Conservation (phyloP, 2,797 vertebrate species). For the Propithecus deckenii region DNA sequence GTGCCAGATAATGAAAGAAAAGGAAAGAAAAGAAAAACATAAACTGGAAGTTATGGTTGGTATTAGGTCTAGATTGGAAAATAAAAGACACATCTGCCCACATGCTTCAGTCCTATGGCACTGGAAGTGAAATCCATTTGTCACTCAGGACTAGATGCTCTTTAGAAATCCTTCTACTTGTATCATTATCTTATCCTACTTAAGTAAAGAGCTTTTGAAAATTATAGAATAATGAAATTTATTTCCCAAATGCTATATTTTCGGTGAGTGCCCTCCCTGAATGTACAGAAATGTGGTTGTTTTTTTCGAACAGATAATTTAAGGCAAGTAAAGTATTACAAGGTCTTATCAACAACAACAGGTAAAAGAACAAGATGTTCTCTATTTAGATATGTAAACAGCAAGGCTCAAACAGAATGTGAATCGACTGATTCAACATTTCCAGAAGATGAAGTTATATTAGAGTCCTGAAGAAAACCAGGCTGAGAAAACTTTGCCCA, state of each 20-base stretch:
- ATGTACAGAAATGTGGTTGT: not conserved
- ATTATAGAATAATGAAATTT: not conserved
- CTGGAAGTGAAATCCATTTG: not conserved
- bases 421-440: slow-evolving; percentile 57
- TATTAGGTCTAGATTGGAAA: not conserved
- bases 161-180: slow-evolving; percentile 25
- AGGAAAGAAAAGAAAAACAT: not conserved
- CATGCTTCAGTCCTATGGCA: not conserved
- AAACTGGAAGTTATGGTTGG: not conserved
- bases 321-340: not conserved
- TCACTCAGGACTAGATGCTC: not conserved
- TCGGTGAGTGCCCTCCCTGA: not conserved
- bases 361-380: slow-evolving; percentile 35
- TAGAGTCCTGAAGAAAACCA: slow-evolving; percentile 61
- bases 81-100: not conserved
- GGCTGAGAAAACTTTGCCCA: slow-evolving; percentile 54
- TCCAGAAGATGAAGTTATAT: slow-evolving; percentile 70
- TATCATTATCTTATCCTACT: not conserved
- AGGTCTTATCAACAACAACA: not conserved
- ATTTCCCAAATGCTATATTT: not conserved
- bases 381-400: slow-evolving; percentile 44
- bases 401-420: slow-evolving; percentile 52
- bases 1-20: not conserved
- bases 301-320: not conserved
- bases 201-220: slow-evolving; percentile 47